Evolutionary conservation across 2,888 invertebrate species (phyloP).

Genomic region (Nomada hirtipes): DNA sequence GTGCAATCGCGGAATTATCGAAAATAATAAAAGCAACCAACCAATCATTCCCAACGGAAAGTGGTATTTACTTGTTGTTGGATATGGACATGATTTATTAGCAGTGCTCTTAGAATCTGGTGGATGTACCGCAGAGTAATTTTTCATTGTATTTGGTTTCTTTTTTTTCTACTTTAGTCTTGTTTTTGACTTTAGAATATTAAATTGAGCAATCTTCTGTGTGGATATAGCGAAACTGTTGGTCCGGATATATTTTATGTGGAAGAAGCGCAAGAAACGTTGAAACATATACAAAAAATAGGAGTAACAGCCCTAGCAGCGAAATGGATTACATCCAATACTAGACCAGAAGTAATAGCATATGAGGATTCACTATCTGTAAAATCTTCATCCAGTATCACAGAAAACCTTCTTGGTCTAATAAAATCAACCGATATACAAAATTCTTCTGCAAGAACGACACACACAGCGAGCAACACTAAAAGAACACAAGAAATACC

Average conservation of each 20-base stretch:
- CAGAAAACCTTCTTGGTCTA: conserved; percentile 82
- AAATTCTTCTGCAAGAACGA: conserved; percentile 78
- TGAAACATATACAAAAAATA: conserved; percentile 91
- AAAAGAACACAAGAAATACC: conserved; percentile 85
- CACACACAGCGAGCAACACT: conserved; percentile 56
- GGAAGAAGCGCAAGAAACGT: conserved; percentile 95
- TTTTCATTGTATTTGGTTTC: not conserved
- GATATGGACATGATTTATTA: conserved; percentile 89
- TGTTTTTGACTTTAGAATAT: not conserved
- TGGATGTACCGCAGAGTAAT: conserved; percentile 88
- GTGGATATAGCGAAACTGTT: conserved; percentile 86
- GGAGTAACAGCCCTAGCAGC: conserved; percentile 90
- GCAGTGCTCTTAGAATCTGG: conserved; percentile 91
- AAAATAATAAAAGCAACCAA: conserved; percentile 64
- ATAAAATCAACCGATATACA: conserved; percentile 82
- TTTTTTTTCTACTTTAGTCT: not conserved
- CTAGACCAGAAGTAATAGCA: conserved; percentile 86
- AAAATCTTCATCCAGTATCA: conserved; percentile 80
- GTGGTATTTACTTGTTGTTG: conserved; percentile 91
- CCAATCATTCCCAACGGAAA: conserved; percentile 86
- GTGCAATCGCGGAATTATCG: conserved; percentile 78
- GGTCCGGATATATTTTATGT: conserved; percentile 94
- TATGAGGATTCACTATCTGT: conserved; percentile 80
- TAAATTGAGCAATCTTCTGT: not conserved
- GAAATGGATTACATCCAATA: conserved; percentile 89